Evolutionary conservation across 2,797 vertebrate genomes (phyloP), one percentile per base, ranked within the genome.

Genomic region (Brotogeris chrysoptera): DNA sequence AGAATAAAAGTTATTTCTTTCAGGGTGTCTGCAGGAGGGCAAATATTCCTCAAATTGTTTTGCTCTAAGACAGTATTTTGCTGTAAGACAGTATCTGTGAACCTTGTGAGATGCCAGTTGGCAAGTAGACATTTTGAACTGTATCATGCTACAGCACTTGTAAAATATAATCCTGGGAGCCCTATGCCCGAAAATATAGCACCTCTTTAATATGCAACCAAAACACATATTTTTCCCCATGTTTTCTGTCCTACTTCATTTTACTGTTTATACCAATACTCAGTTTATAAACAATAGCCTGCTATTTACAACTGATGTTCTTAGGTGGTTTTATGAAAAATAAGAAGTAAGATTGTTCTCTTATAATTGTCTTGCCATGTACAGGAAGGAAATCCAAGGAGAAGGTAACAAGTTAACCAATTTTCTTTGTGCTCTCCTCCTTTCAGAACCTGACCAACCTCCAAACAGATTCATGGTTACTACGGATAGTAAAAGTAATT

Each of bases 151-250:
- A n/a, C 12, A 90, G 25, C 11, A 15, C n/a, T 90, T 86, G 10
- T 69, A 18, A 79, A 80, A n/a, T 13, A 11, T 49, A 69, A 64
- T 60, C 19, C 25, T 86, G 74, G 24, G 47, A 80, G 8, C 1
- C 3, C 8, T 27, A 0, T n/a, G 39, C 13, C 36, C 81, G 50
- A 39, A 53, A 88, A 73, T 11, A 60, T 2, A 64, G 4, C 25
- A 77, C 5, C n/a, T 79, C 23, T 60, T 77, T 44, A 76, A 73
- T 27, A 15, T 10, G 9, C 50, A 61, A 86, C 17, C 5, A 16
- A 86, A 53, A 3, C 2, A 1, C 2, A 1, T 11, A 70, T 49
- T 84, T 53, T 38, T 2, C 6, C 10, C 30, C 2, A 3, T 36
- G 16, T 71, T 86, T 74, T 83, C 15, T 59, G 21, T 18, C 4